Evolutionary conservation across 2,888 invertebrate genomes (phyloP), one percentile per base, ranked within the genome.

Genomic region (Platycheirus albimanus): DNA sequence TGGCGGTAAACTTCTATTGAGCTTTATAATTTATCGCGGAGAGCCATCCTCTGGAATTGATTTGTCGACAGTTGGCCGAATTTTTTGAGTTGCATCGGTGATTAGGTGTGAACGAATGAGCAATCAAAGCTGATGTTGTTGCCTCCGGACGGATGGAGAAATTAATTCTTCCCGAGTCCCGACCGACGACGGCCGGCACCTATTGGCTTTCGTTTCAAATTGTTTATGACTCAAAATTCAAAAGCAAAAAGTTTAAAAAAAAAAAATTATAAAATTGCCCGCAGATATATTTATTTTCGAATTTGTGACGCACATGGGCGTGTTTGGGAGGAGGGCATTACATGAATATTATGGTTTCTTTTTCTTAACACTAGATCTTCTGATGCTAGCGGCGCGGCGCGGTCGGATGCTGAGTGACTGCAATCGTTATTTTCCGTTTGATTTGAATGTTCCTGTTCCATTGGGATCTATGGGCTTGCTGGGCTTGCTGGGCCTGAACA

Each of bases 261-360:
- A 67, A 54, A 17, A n/a, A n/a, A n/a, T n/a, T n/a, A n/a, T 17
- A 61, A 81, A 71, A 77, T 52, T 67, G 70, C 76, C 76, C 30
- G 81, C 66, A 77, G 81, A 77, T 77, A 71, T 43, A 81, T 81
- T 81, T 81, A 81, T 81, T 81, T 81, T 71, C 61, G 66, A 77
- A 71, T 71, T 71, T 77, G 81, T 81, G 81, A 81, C 81, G 76
- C 81, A 81, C 58, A 77, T 63, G 66, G 38, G 54, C 19, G 51
- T 47, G 19, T n/a, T 11, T 47, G 20, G 3, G 3, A 28, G 45
- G 45, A 43, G 58, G 41, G 58, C 28, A 24, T 11, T n/a, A n/a
- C n/a, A 30, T 17, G 13, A 24, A 17, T 54, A 15, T 13, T 43
- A 8, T 49, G 3, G 13, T 49, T 30, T 38, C 20, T 11, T 45